These are phyloP conservation scores for Sylvia borin DNA, from an alignment of 2,797 vertebrate genomes.

Conservation along the genomic window DNA sequence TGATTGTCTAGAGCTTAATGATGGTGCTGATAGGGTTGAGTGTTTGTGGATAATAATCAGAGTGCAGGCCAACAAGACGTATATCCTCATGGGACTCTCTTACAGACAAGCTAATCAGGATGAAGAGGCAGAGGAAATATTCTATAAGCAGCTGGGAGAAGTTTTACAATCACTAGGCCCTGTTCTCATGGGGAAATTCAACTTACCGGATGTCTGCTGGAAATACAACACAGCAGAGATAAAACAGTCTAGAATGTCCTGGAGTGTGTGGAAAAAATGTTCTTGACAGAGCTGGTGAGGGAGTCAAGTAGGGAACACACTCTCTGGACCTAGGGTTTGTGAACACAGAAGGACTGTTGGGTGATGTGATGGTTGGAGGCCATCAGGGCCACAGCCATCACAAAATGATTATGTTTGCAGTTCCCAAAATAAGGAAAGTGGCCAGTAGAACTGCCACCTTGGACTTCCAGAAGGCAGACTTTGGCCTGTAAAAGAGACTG, in stretches of 20 bases:
- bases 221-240: neutral
- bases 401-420: neutral
- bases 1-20: neutral
- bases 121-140: neutral
- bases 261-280: neutral
- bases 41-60: neutral
- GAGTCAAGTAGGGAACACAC: rapidly evolving
- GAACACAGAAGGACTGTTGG: neutral
- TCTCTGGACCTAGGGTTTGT: neutral
- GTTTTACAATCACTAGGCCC: rapidly evolving
- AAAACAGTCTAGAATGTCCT: neutral
- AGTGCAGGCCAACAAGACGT: neutral
- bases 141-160: neutral
- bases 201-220: neutral
- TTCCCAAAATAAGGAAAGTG: neutral
- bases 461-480: neutral
- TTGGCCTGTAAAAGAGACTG: neutral
- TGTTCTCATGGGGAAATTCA: neutral
- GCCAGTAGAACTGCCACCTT: neutral
- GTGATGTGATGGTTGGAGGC: neutral
- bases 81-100: neutral
- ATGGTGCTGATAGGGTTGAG: neutral
- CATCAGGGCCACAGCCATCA: neutral
- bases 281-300: neutral
- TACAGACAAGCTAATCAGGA: neutral